Evolutionary conservation across 2,797 vertebrate species (phyloP), one percentile per base, ranked within the genome.

Genomic region (Gymnopithys bicolor): DNA sequence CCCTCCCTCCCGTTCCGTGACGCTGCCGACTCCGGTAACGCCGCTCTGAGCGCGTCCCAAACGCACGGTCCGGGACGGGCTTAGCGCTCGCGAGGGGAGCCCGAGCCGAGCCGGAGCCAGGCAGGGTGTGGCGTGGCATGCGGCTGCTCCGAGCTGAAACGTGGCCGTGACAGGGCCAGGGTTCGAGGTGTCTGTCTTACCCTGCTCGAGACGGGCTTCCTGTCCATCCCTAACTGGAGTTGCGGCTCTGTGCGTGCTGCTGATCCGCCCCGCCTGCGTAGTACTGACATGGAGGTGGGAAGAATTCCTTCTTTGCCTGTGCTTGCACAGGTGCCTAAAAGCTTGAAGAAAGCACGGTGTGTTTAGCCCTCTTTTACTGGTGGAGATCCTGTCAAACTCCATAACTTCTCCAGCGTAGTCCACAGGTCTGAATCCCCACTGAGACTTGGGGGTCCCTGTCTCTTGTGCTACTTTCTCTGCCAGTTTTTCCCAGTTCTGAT

Each of bases 261-360:
- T 7, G 76, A 7, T 9, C 19, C 3, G 4, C 48, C 67, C 53
- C 11, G 80, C 84, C 35, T 1, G 52, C 55, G 7, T 13, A 18
- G 68, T 52, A 0, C 67, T 53, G 37, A 0, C 3, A 1, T 11
- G 25, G 11, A 0, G 14, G 0, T 5, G 23, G 80, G 16, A 24
- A 15, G 35, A 37, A 12, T 62, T 51, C 56, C 60, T 59, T 3
- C 21, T 85, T 21, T 43, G 78, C 25, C 45, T 1, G 16, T 16
- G 59, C n/a, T 45, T 17, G 73, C 28, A 17, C 84, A 69, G 89
- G 68, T 90, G 71, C 37, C 30, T 55, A 14, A 15, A 30, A 84
- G 63, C 63, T 1, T 4, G 41, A 35, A 5, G 33, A 59, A 39
- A 51, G 41, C 58, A 69, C 8, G 0, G 10, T 66, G 2, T 13